Base-by-base conservation (phyloP, 2,888 invertebrate genomes). In the Xestia c-nigrum region DNA sequence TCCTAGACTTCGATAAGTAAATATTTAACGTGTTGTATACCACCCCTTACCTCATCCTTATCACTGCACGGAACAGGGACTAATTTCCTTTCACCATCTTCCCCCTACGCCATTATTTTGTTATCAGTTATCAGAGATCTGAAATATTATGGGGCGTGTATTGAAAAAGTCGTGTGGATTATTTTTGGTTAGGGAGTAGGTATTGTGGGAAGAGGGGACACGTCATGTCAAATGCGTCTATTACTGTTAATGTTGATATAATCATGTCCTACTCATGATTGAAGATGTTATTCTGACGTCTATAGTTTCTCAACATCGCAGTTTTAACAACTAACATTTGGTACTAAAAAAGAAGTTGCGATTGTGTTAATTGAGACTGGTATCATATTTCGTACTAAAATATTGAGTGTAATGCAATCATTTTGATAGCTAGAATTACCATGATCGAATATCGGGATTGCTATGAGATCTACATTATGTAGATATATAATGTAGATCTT, bases 81-180 rank as follows among this genome's bases (percentile, higher is more conserved):
- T 85, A 83, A 88, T 88, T 87, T 88, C 87, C 87, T 87, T 68
- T 64, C 31, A 65, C 59, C 78, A 66, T 74, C 55, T 67, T 69
- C 46, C 64, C 76, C 59, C 40, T 21, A 47, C 31, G 19, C 77
- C 73, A 80, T 79, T 83, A 81, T 75, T 75, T 73, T 78, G 52
- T 38, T 85, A 86, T 86, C 84, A 66, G 61, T 31, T 85, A 86
- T 86, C 84, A 66, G 14, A 66, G 68, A 81, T 80, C 73, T 85
- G 21, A 80, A 70, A 76, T 72, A 72, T 74, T 67, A 52, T n/a
- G n/a, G 65, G n/a, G 67, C 38, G 40, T 65, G 43, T 82, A 76
- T 69, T 69, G 71, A 65, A 75, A 70, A 59, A 14, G 31, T 40
- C 43, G 12, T 52, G 55, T 55, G 21, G 47, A 38, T 40, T 59